Conservation (phyloP, 2,113 vertebrate species). For the Morone saxatilis region DNA sequence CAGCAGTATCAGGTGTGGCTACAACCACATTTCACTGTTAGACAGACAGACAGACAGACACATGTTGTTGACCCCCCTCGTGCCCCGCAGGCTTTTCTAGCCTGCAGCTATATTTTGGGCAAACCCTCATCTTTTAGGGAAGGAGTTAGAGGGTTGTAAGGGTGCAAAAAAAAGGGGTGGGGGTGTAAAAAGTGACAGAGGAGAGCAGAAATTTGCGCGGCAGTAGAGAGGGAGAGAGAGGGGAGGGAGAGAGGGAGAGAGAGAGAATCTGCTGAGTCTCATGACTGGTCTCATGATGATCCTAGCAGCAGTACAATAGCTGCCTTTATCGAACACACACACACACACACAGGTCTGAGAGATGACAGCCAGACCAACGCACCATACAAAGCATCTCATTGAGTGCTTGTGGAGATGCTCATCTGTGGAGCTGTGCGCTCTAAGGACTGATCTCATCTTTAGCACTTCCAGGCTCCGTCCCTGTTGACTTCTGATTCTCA, state of each 20-base stretch:
- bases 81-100: not conserved
- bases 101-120: not conserved
- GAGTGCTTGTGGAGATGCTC: slow-evolving; percentile 69
- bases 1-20: slow-evolving; percentile 48
- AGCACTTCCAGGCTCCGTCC: slow-evolving; percentile 55
- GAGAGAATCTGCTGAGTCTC: slow-evolving; percentile 82
- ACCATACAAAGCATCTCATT: slow-evolving; percentile 74
- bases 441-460: slow-evolving; percentile 79
- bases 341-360: slow-evolving; percentile 55
- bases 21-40: slow-evolving; percentile 17
- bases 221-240: not conserved
- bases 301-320: slow-evolving; percentile 78
- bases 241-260: slow-evolving; percentile 14
- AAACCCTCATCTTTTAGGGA: slow-evolving; percentile 21
- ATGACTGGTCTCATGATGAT: slow-evolving; percentile 81
- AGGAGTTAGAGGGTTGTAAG: not conserved
- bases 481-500: slow-evolving; percentile 62
- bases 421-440: slow-evolving; percentile 66
- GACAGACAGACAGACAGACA: slow-evolving; percentile 5
- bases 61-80: not conserved
- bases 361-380: slow-evolving; percentile 56
- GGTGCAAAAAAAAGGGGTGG: not conserved
- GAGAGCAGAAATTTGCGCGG: slow-evolving; percentile 38
- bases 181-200: slow-evolving; percentile 35
- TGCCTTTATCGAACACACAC: slow-evolving; percentile 60